Evolutionary conservation across 2,113 vertebrate genomes (phyloP), one percentile per base, ranked within the genome.

Genomic region (Speoplatyrhinus poulsoni): DNA sequence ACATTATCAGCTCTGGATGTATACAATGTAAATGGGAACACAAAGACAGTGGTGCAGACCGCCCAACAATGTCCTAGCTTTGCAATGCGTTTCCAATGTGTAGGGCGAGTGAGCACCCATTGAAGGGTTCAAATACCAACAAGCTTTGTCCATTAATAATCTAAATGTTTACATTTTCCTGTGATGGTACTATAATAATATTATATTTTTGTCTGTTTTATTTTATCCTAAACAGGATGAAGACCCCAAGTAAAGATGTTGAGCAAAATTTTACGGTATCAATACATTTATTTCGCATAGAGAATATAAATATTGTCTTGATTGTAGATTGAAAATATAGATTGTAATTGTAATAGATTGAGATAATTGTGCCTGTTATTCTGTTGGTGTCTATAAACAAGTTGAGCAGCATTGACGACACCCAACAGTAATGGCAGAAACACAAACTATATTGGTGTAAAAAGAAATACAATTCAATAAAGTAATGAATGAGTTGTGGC

Each of bases 191-290:
- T 41, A 49, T 65, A 13, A 33, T 50, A 1, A 50, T 11, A 50
- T 12, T 4, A 50, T 50, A 50, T 13, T 12, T 50, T 50, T 50
- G 49, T 13, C 12, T 50, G 49, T 46, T 80, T 70, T 63, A 82
- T 74, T 47, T 12, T 32, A 15, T 17, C 10, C 15, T 60, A 46
- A 56, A 62, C 26, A 50, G 5, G 4, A 60, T 0, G 1, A 15
- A 3, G 8, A 6, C 17, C 41, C 6, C 6, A 12, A 17, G 50
- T 6, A 9, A 9, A 7, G 61, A 56, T 9, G 6, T 41, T 26
- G 60, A 12, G 46, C 53, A 68, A 6, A 57, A 75, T 32, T 0
- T 5, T 0, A 52, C 75, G 77, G 77, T 83, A 26, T 1, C 3
- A 0, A 3, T 6, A 62, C 17, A 1, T 11, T 64, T n/a, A 11